Evolutionary conservation across 2,113 vertebrate species (phyloP).

Genomic region (Hyperopisus bebe): DNA sequence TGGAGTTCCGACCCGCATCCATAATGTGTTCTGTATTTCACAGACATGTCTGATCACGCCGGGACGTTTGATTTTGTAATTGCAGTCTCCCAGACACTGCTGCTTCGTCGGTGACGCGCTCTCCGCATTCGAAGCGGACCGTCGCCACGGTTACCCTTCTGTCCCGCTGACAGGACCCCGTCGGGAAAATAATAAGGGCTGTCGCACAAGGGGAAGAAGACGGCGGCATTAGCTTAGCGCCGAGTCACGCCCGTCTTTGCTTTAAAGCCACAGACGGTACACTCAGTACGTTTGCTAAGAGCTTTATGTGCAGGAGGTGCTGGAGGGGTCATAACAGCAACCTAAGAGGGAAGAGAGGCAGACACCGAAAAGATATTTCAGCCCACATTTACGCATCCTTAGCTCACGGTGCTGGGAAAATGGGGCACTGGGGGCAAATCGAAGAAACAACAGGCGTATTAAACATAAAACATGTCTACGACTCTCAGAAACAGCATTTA

Average conservation of each 20-base stretch:
- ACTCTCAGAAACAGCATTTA: background rate
- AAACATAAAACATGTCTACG: background rate
- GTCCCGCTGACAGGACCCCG: background rate
- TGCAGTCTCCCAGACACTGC: background rate
- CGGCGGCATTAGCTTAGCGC: background rate
- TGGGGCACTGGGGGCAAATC: background rate
- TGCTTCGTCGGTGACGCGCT: background rate
- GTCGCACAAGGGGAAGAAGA: background rate
- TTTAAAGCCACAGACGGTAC: background rate
- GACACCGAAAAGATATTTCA: background rate
- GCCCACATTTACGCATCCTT: background rate
- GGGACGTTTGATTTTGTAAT: background rate
- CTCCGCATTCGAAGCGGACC: background rate
- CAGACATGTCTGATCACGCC: background rate
- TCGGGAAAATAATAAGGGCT: constrained; percentile 8
- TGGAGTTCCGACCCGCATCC: background rate
- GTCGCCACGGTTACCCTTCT: constrained; percentile 4
- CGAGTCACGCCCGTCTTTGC: background rate
- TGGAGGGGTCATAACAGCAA: background rate
- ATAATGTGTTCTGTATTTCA: background rate
- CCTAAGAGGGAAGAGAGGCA: background rate
- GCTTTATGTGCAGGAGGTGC: background rate
- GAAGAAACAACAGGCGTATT: background rate
- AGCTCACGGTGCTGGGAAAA: background rate
- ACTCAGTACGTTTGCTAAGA: background rate